Evolutionary conservation across 2,888 invertebrate species (phyloP).

Genomic region (Pollenia angustigena): DNA sequence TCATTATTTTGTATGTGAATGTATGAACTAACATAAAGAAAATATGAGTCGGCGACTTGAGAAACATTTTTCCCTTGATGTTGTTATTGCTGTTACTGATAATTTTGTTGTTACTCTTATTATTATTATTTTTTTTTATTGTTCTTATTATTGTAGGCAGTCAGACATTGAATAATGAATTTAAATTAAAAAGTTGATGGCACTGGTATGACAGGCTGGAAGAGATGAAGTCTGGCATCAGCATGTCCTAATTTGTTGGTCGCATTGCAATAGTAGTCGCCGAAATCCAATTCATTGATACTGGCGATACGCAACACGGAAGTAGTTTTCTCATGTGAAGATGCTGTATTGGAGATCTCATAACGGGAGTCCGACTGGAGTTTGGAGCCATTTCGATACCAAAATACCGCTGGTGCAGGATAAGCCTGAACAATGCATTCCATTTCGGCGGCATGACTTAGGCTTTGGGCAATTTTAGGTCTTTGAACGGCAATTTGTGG

Average conservation of each 20-base stretch:
- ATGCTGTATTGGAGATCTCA: conserved; percentile 82
- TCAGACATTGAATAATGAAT: conserved; percentile 69
- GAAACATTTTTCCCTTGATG: conserved; percentile 40
- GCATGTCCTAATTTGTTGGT: conserved; percentile 83
- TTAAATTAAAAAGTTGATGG: conserved; percentile 75
- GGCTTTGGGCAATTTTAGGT: conserved; percentile 83
- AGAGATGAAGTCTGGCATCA: conserved; percentile 82
- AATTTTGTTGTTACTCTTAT: conserved; percentile 51
- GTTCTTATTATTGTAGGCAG: conserved; percentile 61
- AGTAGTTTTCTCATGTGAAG: conserved; percentile 82
- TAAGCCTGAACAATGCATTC: conserved; percentile 83
- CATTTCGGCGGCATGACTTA: conserved; percentile 80
- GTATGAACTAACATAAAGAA: conserved; percentile 44
- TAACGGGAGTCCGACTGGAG: conserved; percentile 79
- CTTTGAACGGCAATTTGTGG: conserved; percentile 82
- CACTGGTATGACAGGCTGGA: conserved; percentile 81
- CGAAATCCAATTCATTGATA: conserved; percentile 80
- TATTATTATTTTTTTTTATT: conserved; percentile 23
- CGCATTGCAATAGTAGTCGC: conserved; percentile 83
- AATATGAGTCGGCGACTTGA: conserved; percentile 63
- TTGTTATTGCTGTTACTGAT: neutral
- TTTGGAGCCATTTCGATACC: conserved; percentile 81
- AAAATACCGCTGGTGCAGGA: conserved; percentile 83
- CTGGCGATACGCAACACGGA: conserved; percentile 82
- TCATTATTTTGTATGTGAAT: neutral